phyloP scores from a whole-genome alignment of 2,888 invertebrate genomes.

The Habroteleia sp. region DNA sequence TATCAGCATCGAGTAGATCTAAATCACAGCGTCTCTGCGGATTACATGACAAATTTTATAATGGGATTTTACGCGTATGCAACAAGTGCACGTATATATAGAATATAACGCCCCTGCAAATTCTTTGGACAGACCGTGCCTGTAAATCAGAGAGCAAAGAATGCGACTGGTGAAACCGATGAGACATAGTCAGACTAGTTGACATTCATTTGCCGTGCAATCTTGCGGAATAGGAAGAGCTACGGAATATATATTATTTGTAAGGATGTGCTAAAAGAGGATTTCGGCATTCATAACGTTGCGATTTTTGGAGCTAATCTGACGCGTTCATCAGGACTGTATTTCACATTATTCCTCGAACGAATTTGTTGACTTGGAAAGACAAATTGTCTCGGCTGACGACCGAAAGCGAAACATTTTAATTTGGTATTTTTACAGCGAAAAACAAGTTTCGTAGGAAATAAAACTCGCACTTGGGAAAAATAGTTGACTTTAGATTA shows the following conservation, averaged over 20 bases:
- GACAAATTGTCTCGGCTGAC: not conserved
- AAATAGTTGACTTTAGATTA: not conserved
- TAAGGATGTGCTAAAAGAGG: conserved; percentile 14
- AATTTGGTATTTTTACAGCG: no score
- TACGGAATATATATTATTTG: conserved; percentile 30
- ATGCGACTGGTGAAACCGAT: conserved; percentile 65
- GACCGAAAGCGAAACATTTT: no score
- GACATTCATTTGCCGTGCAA: conserved; percentile 57
- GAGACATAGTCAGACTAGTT: conserved; percentile 57
- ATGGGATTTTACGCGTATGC: conserved; percentile 12
- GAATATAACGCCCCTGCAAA: conserved; percentile 43
- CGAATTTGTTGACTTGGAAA: not conserved
- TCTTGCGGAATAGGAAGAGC: conserved; percentile 31
- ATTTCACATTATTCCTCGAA: not conserved
- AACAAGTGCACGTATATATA: conserved; percentile 53
- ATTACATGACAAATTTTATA: conserved; percentile 49
- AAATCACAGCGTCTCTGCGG: conserved; percentile 7
- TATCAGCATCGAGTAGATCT: conserved; percentile 1
- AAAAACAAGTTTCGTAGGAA: no score
- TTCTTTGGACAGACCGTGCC: conserved; percentile 46
- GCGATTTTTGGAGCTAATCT: conserved; percentile 1
- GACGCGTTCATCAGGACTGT: not conserved
- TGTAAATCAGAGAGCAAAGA: conserved; percentile 65
- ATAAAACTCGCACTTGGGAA: no score
- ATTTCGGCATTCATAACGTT: conserved; percentile 13